phyloP scores from a whole-genome alignment of 2,113 vertebrate genomes.

The Gasterosteus nipponicus region DNA sequence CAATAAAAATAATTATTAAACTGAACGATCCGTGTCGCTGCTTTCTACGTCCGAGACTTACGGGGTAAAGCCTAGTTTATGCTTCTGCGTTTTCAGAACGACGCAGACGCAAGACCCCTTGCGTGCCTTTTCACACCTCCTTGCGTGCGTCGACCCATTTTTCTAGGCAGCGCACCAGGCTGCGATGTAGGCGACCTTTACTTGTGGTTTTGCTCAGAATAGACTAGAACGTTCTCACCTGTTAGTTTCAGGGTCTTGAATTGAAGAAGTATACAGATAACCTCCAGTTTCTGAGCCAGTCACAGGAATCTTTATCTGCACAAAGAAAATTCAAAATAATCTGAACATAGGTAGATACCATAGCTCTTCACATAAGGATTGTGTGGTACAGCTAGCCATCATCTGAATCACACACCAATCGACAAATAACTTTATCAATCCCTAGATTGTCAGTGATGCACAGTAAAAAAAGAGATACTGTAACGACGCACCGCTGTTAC shows the following conservation, averaged over 20 bases:
- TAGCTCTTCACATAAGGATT: background rate
- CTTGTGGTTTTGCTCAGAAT: background rate
- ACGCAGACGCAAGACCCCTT: no score
- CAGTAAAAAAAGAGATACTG: background rate
- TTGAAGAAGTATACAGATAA: slow-evolving; percentile 49
- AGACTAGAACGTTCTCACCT: slow-evolving; percentile 27
- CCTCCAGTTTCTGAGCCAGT: slow-evolving; percentile 52
- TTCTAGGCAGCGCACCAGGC: no score
- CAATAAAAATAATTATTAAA: no score
- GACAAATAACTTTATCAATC: background rate
- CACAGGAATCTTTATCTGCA: slow-evolving; percentile 70
- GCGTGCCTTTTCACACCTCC: no score
- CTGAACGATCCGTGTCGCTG: no score
- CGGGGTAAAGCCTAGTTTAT: no score
- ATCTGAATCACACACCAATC: background rate
- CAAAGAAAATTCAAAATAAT: background rate
- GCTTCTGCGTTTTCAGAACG: no score
- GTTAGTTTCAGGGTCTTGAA: slow-evolving; percentile 38
- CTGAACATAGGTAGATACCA: background rate
- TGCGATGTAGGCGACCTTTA: no score
- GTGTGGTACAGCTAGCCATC: background rate
- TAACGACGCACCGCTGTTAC: no score
- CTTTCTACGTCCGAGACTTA: no score
- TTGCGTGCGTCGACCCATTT: no score
- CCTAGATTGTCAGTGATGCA: background rate